A percentile compares a stretch with the other conserved stretches of the same genome.
These are phyloP conservation scores for Laterallus jamaicensis DNA, from an alignment of 2,113 vertebrate genomes.

Conservation along the genomic window DNA sequence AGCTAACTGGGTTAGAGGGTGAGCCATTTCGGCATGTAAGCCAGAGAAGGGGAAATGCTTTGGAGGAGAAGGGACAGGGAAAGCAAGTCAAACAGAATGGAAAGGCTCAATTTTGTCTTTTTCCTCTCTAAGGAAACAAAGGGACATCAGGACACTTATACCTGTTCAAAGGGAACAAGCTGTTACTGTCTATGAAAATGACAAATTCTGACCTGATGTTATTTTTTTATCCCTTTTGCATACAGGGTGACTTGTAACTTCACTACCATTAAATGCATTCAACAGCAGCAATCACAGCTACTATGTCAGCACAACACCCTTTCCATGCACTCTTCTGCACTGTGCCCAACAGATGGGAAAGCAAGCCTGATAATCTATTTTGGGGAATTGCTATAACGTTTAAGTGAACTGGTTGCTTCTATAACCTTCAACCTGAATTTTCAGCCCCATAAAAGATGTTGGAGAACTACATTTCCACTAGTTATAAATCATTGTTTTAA, in stretches of 20 bases:
- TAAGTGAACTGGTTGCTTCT: neutral
- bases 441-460: neutral
- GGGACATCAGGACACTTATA: neutral
- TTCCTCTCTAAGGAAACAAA: neutral
- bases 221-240: neutral
- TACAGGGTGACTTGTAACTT: neutral
- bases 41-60: neutral
- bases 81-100: neutral
- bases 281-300: neutral
- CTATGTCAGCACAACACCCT: neutral
- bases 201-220: neutral
- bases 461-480: neutral
- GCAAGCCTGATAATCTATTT: neutral
- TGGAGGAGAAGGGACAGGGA: neutral
- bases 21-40: neutral
- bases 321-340: neutral
- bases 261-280: neutral
- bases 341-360: neutral
- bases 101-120: neutral
- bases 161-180: neutral
- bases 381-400: too few relatives aligned
- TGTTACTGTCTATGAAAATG: neutral
- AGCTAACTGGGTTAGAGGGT: neutral
- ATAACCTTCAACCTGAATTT: slow-evolving; percentile 1
- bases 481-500: slow-evolving; percentile 11